phyloP scores from a whole-genome alignment of 1,140 invertebrate species.

The Colletes gigas region DNA sequence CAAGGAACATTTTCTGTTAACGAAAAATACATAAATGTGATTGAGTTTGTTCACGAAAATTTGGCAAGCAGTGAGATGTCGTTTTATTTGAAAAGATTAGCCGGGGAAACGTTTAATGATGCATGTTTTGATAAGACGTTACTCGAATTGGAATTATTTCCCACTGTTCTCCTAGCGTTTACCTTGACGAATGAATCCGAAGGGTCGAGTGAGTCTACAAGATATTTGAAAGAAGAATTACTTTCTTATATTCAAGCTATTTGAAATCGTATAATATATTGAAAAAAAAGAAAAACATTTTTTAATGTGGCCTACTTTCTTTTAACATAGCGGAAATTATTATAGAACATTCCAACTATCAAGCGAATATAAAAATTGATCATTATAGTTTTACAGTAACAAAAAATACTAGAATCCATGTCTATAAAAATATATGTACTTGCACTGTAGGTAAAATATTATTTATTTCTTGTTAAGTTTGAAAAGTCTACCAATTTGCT shows the following conservation, averaged over 20 bases:
- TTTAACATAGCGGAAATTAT: neutral
- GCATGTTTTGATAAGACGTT: constrained; percentile 85
- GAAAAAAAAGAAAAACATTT: neutral
- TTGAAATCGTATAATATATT: constrained; percentile 31
- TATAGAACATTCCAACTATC: constrained; percentile 2
- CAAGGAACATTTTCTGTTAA: constrained; percentile 93
- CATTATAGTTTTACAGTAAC: neutral
- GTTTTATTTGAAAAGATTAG: constrained; percentile 85
- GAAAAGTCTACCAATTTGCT: neutral
- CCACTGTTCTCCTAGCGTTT: constrained; percentile 88
- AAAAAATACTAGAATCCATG: neutral
- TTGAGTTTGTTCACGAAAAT: constrained; percentile 88
- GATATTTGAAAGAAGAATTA: constrained; percentile 88
- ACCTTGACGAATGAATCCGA: constrained; percentile 81
- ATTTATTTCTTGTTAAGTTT: constrained; percentile 4
- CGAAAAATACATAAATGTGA: constrained; percentile 87
- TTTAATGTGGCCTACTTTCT: neutral
- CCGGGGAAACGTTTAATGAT: constrained; percentile 83
- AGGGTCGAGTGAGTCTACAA: constrained; percentile 76
- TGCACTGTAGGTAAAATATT: neutral
- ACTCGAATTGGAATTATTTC: constrained; percentile 87
- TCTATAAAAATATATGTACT: neutral
- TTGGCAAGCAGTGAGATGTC: constrained; percentile 84
- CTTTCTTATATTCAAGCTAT: constrained; percentile 83
- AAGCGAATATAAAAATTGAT: neutral